These are phyloP conservation scores for Paracyprichromis sp. DNA, from an alignment of 2,113 vertebrate genomes.

Conservation along the genomic window DNA sequence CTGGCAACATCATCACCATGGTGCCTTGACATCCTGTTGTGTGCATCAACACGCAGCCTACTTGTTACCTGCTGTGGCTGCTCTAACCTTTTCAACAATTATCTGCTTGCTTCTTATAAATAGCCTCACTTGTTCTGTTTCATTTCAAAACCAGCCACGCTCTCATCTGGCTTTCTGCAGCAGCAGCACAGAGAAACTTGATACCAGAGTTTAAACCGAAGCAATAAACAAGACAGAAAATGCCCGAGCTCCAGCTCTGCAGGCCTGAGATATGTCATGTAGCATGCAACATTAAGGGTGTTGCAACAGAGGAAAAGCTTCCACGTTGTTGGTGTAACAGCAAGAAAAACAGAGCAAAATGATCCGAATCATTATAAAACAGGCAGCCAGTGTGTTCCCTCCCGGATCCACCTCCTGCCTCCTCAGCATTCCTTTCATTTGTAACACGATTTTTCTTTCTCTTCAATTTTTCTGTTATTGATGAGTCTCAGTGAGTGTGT, in stretches of 20 bases:
- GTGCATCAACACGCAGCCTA: background rate
- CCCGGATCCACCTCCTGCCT: background rate
- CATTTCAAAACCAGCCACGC: conserved; percentile 39
- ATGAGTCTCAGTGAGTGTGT: conserved; percentile 19
- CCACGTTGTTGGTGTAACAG: conserved; percentile 11
- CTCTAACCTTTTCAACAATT: conserved; percentile 62
- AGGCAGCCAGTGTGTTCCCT: background rate
- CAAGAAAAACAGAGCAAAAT: conserved; percentile 7
- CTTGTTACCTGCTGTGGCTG: conserved; percentile 40
- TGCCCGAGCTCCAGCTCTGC: conserved; percentile 8
- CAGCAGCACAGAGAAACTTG: conserved; percentile 32
- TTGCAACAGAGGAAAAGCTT: background rate
- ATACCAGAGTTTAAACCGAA: conserved; percentile 46
- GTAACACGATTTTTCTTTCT: background rate
- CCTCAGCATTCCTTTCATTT: background rate
- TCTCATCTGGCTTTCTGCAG: conserved; percentile 6
- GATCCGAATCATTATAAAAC: background rate
- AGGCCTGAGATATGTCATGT: conserved; percentile 23
- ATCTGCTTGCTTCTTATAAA: conserved; percentile 50
- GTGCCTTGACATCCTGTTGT: background rate
- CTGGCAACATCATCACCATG: background rate
- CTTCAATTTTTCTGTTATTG: conserved; percentile 28
- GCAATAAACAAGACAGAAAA: conserved; percentile 45
- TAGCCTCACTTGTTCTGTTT: conserved; percentile 54
- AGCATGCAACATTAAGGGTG: conserved; percentile 8